Evolutionary conservation across 2,113 vertebrate species (phyloP).

Genomic region (Apaloderma vittatum): DNA sequence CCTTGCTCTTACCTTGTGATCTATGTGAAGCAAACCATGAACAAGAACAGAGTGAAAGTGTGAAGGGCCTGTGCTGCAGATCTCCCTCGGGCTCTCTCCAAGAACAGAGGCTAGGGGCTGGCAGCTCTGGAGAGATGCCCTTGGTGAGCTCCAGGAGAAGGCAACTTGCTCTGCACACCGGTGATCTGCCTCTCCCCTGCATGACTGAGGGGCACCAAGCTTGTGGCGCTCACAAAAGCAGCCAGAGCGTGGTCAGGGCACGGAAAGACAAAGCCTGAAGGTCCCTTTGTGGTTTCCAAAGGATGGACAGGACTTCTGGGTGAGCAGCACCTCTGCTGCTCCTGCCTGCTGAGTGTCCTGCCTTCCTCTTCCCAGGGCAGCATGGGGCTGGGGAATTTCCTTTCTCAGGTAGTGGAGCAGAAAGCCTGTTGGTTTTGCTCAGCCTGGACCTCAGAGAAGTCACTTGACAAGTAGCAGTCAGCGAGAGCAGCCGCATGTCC

Average conservation of each 20-base stretch:
- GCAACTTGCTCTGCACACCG: rapidly evolving
- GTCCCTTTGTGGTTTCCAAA: not conserved
- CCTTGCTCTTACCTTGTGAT: not conserved
- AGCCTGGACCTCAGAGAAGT: not conserved
- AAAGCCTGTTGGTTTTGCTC: not conserved
- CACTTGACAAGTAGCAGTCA: not conserved
- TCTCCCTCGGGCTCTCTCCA: not conserved
- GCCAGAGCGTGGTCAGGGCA: not conserved
- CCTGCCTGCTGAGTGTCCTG: not conserved
- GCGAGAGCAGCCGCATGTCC: rapidly evolving
- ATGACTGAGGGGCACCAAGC: not conserved
- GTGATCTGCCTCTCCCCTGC: not conserved
- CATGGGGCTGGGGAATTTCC: not conserved
- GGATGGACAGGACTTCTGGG: not conserved
- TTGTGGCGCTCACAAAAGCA: rapidly evolving
- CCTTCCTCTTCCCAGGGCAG: not conserved
- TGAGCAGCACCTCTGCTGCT: not conserved
- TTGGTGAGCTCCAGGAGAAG: not conserved
- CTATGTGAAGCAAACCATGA: not conserved
- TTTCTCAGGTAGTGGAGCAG: not conserved
- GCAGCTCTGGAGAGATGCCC: not conserved
- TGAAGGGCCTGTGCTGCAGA: not conserved
- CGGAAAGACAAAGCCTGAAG: not conserved
- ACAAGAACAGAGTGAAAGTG: not conserved
- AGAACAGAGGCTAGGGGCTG: not conserved